Evolutionary conservation across 1,140 invertebrate genomes (phyloP).

Genomic region (Drosophila nasuta): DNA sequence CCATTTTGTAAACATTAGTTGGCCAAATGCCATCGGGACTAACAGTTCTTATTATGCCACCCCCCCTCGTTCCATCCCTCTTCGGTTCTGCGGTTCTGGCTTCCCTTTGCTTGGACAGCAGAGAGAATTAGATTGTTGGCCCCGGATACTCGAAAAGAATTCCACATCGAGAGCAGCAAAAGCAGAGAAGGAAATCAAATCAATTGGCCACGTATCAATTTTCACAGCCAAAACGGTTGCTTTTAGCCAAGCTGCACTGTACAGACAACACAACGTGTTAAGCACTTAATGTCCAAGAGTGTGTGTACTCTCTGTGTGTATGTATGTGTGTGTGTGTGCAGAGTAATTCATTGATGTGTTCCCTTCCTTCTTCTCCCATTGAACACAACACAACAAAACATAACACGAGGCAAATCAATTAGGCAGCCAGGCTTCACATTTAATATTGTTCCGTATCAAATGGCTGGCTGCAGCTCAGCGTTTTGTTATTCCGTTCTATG

Average conservation of each 20-base stretch:
- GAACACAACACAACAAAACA: too few species aligned
- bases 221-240: too few species aligned
- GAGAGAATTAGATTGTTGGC: too few species aligned
- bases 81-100: neutral
- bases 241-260: too few species aligned
- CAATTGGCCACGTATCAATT: neutral
- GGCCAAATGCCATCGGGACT: conserved; percentile 23
- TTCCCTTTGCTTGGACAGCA: neutral
- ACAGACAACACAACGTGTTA: neutral
- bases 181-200: neutral
- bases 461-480: too few species aligned
- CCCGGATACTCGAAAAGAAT: too few species aligned
- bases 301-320: too few species aligned
- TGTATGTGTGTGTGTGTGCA: too few species aligned
- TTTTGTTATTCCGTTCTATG: too few species aligned
- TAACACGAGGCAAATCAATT: neutral
- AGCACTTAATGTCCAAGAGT: conserved; percentile 7
- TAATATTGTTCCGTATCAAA: too few species aligned
- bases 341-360: neutral
- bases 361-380: neutral
- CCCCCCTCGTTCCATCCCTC: neutral
- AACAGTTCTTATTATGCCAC: conserved; percentile 9
- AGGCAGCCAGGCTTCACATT: neutral
- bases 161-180: too few species aligned
- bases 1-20: conserved; percentile 77